These are phyloP conservation scores for Mycalesis mineus DNA, from an alignment of 2,888 invertebrate species.

Conservation along the genomic window DNA sequence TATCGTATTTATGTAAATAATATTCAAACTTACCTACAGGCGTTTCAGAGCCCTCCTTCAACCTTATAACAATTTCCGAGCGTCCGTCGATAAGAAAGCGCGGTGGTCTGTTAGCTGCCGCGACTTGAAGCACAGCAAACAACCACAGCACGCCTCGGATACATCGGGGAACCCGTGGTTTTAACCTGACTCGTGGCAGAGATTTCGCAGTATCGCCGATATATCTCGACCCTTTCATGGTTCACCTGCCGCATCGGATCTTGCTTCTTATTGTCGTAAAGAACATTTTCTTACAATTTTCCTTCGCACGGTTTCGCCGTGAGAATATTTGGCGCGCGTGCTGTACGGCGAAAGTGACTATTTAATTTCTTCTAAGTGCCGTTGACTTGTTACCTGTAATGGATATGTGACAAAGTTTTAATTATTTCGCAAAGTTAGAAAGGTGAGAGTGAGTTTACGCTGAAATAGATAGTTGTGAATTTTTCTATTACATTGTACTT, in stretches of 20 bases:
- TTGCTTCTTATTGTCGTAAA: constrained; percentile 47
- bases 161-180: constrained; percentile 42
- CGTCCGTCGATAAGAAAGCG: constrained; percentile 91
- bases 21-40: constrained; percentile 83
- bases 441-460: constrained; percentile 26
- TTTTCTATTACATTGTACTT: neutral
- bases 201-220: constrained; percentile 38
- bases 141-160: constrained; percentile 35
- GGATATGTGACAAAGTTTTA: constrained; percentile 45
- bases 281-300: constrained; percentile 59
- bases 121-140: constrained; percentile 40
- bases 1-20: too few species aligned
- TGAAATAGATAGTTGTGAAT: neutral
- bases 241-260: constrained; percentile 59
- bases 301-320: constrained; percentile 70
- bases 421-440: constrained; percentile 45
- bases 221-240: constrained; percentile 48
- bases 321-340: constrained; percentile 47
- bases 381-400: constrained; percentile 57
- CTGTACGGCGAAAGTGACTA: constrained; percentile 58
- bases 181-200: constrained; percentile 64
- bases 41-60: constrained; percentile 92
- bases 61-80: constrained; percentile 92
- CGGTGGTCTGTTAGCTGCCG: constrained; percentile 86
- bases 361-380: constrained; percentile 56